These are phyloP conservation scores for Gila robusta DNA, from an alignment of 2,797 vertebrate genomes.

Conservation along the genomic window DNA sequence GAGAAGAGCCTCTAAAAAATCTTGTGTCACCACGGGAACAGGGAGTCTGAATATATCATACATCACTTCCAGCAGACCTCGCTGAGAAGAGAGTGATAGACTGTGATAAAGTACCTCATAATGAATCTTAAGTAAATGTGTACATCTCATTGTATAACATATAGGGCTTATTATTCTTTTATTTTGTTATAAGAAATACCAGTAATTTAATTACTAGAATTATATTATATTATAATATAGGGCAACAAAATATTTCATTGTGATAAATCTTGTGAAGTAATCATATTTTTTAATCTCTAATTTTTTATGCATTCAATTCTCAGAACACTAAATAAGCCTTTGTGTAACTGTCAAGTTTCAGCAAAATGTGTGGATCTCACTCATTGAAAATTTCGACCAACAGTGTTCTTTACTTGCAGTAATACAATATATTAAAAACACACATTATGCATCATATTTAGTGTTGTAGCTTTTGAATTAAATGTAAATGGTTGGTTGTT, in stretches of 20 bases:
- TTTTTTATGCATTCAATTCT: background rate
- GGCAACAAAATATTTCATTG: background rate
- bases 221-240: too few species aligned
- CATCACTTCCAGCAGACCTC: constrained; percentile 93
- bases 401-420: background rate
- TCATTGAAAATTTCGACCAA: background rate
- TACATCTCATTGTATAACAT: background rate
- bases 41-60: constrained; percentile 98
- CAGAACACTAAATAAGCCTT: background rate
- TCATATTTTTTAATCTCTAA: background rate
- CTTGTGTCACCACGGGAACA: constrained; percentile 90
- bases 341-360: background rate
- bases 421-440: background rate
- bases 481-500: background rate
- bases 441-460: background rate
- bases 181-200: background rate
- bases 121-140: background rate
- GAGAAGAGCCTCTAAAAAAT: constrained; percentile 93
- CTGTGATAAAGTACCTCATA: background rate
- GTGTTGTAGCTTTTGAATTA: background rate
- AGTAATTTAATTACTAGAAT: background rate
- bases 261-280: background rate
- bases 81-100: constrained; percentile 74
- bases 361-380: background rate
- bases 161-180: background rate